Conservation (phyloP, 1,140 invertebrate genomes). For the Leucophenga varia region DNA sequence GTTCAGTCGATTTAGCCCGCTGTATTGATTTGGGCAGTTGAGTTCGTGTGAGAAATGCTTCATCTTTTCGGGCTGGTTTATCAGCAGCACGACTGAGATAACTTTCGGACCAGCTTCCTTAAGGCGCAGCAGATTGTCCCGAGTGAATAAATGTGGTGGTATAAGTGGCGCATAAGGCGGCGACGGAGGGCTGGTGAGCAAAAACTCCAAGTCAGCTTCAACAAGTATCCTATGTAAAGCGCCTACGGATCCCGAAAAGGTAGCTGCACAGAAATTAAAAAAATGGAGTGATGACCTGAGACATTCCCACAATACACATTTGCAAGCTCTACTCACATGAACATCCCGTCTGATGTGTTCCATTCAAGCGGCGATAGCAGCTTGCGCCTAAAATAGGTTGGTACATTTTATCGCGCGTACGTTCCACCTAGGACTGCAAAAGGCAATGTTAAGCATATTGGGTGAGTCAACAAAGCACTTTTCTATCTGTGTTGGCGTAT, state of each 20-base stretch:
- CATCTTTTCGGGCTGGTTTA: constrained; percentile 57
- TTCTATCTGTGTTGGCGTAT: not conserved
- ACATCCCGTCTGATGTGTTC: constrained; percentile 90
- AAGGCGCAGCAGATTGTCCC: constrained; percentile 58
- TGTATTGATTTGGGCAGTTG: constrained; percentile 82
- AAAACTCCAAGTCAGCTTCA: constrained; percentile 69
- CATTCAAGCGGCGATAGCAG: constrained; percentile 87
- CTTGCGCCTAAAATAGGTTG: constrained; percentile 69
- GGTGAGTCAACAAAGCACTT: constrained; percentile 25
- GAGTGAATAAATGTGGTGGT: constrained; percentile 64
- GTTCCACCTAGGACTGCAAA: constrained; percentile 54
- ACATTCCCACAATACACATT: too few species aligned
- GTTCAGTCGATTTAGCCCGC: too few species aligned
- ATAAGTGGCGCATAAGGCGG: constrained; percentile 73
- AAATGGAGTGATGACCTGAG: too few species aligned
- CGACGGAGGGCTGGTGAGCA: constrained; percentile 68
- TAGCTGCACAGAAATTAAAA: constrained; percentile 58
- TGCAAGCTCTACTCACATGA: constrained; percentile 82
- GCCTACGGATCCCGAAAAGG: constrained; percentile 76
- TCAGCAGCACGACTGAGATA: constrained; percentile 62
- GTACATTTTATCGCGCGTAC: constrained; percentile 81
- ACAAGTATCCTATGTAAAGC: constrained; percentile 74
- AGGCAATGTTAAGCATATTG: not conserved
- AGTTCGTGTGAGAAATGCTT: constrained; percentile 70
- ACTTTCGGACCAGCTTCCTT: constrained; percentile 55